Percentiles rank a stretch among this genome's conserved stretches.
phyloP scores from a whole-genome alignment of 2,797 vertebrate genomes.

The Propithecus perrieri region DNA sequence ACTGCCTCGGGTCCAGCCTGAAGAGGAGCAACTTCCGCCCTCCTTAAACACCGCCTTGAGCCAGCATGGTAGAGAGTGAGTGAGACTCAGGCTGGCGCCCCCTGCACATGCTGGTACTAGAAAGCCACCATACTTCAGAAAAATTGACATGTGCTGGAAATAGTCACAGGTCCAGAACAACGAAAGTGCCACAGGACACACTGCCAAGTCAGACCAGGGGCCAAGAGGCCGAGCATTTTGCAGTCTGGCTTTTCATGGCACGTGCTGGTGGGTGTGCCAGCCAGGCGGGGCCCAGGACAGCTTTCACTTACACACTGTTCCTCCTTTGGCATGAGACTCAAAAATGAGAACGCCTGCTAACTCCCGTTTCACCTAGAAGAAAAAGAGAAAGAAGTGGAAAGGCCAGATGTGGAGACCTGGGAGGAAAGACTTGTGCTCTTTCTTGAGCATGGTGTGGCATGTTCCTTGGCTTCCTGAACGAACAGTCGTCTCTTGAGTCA shows the following conservation, averaged over 20 bases:
- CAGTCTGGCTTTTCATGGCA: neutral
- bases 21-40: neutral
- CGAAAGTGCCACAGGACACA: neutral
- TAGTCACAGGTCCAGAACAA: neutral
- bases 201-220: neutral
- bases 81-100: neutral
- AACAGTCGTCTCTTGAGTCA: fast-evolving
- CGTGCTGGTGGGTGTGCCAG: fast-evolving
- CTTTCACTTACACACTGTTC: conserved; percentile 96
- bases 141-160: neutral
- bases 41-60: neutral
- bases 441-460: too few relatives aligned
- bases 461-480: neutral
- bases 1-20: neutral
- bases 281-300: fast-evolving
- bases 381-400: conserved; percentile 55
- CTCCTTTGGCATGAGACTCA: conserved; percentile 97
- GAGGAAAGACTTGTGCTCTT: neutral
- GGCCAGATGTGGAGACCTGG: neutral
- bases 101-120: neutral
- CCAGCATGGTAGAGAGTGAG: neutral
- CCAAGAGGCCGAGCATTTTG: neutral
- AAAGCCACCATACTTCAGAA: neutral
- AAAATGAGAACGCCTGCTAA: conserved; percentile 97
- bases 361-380: conserved; percentile 95